Base-by-base conservation (phyloP, 2,888 invertebrate genomes). In the Drosophila monieri region DNA sequence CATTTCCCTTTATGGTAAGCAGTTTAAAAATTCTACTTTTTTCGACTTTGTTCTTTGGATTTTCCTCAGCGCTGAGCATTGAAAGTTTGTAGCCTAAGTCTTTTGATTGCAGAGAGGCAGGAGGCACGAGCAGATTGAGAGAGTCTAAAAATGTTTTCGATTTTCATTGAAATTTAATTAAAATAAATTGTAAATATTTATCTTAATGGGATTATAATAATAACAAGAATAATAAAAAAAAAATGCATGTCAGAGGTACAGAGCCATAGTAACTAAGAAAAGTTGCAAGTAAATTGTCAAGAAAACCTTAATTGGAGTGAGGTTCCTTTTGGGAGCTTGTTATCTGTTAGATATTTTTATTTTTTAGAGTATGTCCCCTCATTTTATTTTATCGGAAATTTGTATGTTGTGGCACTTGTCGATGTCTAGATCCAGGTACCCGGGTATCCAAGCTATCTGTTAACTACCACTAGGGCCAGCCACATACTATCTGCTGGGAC, bases 81-180 rank as follows among this genome's bases (percentile, higher is more conserved):
- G 37, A n/a, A 65, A 58, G 60, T 73, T 70, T 56, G 80, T 85
- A 72, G 72, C 67, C 74, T 81, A 85, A 85, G 85, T 81, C 81
- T 78, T 85, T 85, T 78, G 78, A 80, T 80, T 77, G 55, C 6
- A n/a, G 14, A 35, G 6, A n/a, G 35, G n/a, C 6, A 1, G 18
- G 39, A 6, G 14, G 15, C 15, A n/a, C n/a, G 35, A n/a, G 35
- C n/a, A 35, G 35, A n/a, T 6, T n/a, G n/a, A 35, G 14, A 14
- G 14, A 1, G 2, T 6, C 2, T 2, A 0, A n/a, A 2, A n/a
- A 2, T 35, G n/a, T 35, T 35, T 35, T 6, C 2, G 1, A 5
- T 32, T 32, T 32, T 1, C 1, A 6, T 32, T 32, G n/a, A 32
- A 32, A n/a, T 32, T 32, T 32, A 32, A 3, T 32, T n/a, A 6